Evolutionary conservation across 2,888 invertebrate genomes (phyloP), one percentile per base, ranked within the genome.

Genomic region (Pyrrhia umbra): DNA sequence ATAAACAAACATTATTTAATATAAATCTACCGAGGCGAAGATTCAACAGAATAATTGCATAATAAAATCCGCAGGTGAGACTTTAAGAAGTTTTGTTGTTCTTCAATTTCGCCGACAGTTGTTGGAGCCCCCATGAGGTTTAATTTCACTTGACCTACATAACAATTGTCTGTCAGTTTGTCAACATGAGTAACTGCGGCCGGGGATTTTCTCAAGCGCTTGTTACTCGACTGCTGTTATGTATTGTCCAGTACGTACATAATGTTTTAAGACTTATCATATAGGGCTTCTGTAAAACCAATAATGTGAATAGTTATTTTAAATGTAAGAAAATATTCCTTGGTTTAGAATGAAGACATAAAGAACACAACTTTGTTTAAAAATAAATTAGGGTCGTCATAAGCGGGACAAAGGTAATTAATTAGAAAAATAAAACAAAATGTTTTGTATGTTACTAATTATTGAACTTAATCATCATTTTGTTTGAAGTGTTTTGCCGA

Each of bases 71-170:
- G 34, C n/a, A 37, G 34, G 34, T 37, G 5, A 6, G 34, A 18
- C 15, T 16, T 34, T 39, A 39, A 39, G n/a, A 15, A 39, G 39
- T 40, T 56, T 16, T 37, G n/a, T 27, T 34, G 21, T 45, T 20
- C 68, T 45, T 45, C 25, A n/a, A 68, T 43, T 43, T 56, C 23
- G 9, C 16, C 43, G 15, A 37, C 25, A 21, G n/a, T 18, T 34
- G 16, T 18, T 63, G 20, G 8, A 20, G 30, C 8, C 16, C 68
- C 43, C 68, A 58, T 63, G 43, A 45, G 59, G 10, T 68, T 45
- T 9, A 30, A 68, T 63, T 68, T 37, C 16, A 15, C 27, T 68
- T 68, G 63, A 57, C 63, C 58, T 15, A 57, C 27, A 57, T 63
- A 45, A 42, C 8, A 68, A 25, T 21, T 10, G 10, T 9, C 9